phyloP scores from a whole-genome alignment of 37 sponge, comb jelly and placozoan genomes.

The Chondrilla cf. caribensis region DNA sequence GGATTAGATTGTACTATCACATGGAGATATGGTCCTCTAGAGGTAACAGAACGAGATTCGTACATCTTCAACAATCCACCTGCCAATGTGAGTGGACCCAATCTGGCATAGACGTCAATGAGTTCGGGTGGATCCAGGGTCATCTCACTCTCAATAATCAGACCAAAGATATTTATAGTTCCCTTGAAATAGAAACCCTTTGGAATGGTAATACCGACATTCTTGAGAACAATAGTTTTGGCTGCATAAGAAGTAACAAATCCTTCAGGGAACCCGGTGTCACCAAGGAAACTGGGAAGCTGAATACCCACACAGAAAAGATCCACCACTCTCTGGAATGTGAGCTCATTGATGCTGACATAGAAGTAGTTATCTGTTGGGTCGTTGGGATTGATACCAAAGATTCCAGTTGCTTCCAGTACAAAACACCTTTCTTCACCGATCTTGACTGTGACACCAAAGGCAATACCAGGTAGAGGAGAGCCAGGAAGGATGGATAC shows the following conservation, averaged over 20 bases:
- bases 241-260: slow-evolving; percentile 17
- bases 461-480: slow-evolving; percentile 20
- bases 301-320: slow-evolving; percentile 11
- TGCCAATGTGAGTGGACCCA: slow-evolving; percentile 3
- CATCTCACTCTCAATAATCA: background rate
- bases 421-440: slow-evolving; percentile 11
- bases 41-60: background rate
- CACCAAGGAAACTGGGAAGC: slow-evolving; percentile 14
- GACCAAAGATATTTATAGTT: slow-evolving; percentile 36
- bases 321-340: slow-evolving; percentile 15
- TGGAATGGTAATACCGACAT: slow-evolving; percentile 18
- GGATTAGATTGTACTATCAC: background rate
- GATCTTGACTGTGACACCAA: slow-evolving; percentile 19
- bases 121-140: slow-evolving; percentile 3
- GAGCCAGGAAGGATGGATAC: slow-evolving; percentile 16
- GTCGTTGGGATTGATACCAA: slow-evolving; percentile 5
- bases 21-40: slow-evolving; percentile 12
- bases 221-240: background rate
- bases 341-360: background rate
- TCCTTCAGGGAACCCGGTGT: slow-evolving; percentile 36
- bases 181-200: slow-evolving; percentile 24
- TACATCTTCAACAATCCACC: slow-evolving; percentile 24
- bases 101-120: background rate
- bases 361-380: slow-evolving; percentile 28
- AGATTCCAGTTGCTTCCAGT: background rate